Conservation (phyloP, 2,797 vertebrate species). For the Trachops cirrhosus region DNA sequence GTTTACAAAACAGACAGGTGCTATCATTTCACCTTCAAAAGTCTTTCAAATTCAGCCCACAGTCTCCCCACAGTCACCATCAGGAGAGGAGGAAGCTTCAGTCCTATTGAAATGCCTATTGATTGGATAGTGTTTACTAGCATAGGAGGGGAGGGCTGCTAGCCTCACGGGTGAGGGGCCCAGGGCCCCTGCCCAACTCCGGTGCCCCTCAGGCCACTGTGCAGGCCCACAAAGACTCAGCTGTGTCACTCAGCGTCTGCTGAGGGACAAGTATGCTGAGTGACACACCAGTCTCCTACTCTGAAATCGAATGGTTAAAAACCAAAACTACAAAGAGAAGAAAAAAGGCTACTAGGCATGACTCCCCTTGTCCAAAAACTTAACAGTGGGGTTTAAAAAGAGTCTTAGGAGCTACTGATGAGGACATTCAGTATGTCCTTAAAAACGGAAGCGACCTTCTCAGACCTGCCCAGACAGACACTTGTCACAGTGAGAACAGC, state of each 20-base stretch:
- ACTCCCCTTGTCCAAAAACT: neutral
- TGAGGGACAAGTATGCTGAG: neutral
- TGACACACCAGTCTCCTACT: neutral
- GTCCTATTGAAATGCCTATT: neutral
- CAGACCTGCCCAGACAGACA: neutral
- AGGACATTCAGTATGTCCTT: neutral
- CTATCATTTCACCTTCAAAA: neutral
- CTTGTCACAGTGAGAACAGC: neutral
- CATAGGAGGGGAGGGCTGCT: neutral
- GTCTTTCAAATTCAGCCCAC: neutral
- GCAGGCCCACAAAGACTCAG: neutral
- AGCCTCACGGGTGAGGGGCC: accelerated
- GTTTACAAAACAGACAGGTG: neutral
- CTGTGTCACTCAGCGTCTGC: accelerated
- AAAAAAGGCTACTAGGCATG: neutral
- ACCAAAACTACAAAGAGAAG: neutral
- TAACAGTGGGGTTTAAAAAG: neutral
- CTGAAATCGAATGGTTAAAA: neutral
- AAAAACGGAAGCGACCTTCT: neutral
- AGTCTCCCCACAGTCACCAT: neutral
- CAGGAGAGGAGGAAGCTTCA: neutral
- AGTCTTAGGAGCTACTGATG: neutral
- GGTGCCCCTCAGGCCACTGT: neutral
- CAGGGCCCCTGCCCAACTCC: neutral
- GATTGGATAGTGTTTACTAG: neutral